Evolutionary conservation across 2,888 invertebrate genomes (phyloP), one percentile per base, ranked within the genome.

Genomic region (Phlogophora meticulosa): DNA sequence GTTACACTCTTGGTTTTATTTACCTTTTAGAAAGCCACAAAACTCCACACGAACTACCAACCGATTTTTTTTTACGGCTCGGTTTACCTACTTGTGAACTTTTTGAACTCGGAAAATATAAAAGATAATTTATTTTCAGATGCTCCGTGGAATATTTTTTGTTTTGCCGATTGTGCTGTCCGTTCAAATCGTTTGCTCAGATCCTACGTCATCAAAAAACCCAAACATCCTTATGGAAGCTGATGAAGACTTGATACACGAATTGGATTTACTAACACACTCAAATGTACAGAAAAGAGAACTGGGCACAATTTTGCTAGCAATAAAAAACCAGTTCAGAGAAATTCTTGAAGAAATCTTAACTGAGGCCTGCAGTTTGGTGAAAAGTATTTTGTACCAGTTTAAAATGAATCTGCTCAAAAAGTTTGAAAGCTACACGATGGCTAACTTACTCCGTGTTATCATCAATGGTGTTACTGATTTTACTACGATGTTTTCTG

Each of bases 331-430:
- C 2, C 91, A 91, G 62, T 78, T 93, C 49, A 86, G 72, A 75
- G 82, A 83, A 34, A 86, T 91, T 15, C 75, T 93, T 7, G 69
- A 84, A 66, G 90, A 92, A 13, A 70, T 91, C 1, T 49, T 83
- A 4, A 48, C 82, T 7, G 83, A 91, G 65, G 80, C 71, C 1
- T 72, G 86, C 10, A 84, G 81, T 43, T 86, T 86, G 38, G 5
- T 89, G 0, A 83, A 79, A 60, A 67, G 64, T 4, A 80, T 87
- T 15, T 74, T 89, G 1, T 70, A 82, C 2, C 80, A 86, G 15
- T 83, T 85, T n/a, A 93, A 90, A 80, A 67, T 86, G n/a, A 86
- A 84, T 24, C 28, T 93, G 3, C 68, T 92, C 5, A 88, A 84
- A 43, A 90, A 85, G 70, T 80, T 93, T 4, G 86, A 85, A 51